Evolutionary conservation across 2,113 vertebrate species (phyloP).

Genomic region (Lanius collurio): DNA sequence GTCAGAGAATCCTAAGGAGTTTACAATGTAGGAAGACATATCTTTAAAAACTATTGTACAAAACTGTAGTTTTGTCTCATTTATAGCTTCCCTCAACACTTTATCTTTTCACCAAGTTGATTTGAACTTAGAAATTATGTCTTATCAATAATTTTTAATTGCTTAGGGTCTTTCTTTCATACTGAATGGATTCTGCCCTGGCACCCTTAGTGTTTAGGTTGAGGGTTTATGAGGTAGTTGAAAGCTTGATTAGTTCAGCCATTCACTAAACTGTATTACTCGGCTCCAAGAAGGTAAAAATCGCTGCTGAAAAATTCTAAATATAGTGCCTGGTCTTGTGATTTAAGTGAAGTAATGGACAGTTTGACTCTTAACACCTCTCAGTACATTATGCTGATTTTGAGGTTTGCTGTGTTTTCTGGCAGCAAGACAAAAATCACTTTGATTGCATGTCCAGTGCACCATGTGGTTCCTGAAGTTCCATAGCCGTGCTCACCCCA

Average conservation of each 20-base stretch:
- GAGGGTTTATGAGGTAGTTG: neutral
- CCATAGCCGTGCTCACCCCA: neutral
- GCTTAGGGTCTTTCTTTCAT: neutral
- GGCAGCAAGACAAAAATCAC: neutral
- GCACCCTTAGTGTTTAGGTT: neutral
- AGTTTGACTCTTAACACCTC: neutral
- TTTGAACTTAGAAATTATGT: neutral
- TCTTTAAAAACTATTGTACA: neutral
- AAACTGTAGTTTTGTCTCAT: neutral
- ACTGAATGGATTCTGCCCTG: neutral
- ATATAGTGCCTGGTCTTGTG: neutral
- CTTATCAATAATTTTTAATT: neutral
- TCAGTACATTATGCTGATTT: neutral
- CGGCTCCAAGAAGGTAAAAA: neutral
- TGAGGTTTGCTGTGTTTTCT: neutral
- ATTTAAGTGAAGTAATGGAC: conserved; percentile 16
- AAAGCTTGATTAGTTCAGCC: neutral
- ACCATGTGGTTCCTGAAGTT: neutral
- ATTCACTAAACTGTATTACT: neutral
- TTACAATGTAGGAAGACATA: neutral
- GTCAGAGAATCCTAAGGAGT: neutral
- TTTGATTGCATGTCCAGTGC: neutral
- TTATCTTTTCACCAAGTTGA: neutral
- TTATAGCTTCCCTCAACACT: neutral
- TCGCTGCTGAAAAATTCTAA: neutral